Evolutionary conservation across 2,888 invertebrate genomes (phyloP).

Genomic region (Morpho helenor): DNA sequence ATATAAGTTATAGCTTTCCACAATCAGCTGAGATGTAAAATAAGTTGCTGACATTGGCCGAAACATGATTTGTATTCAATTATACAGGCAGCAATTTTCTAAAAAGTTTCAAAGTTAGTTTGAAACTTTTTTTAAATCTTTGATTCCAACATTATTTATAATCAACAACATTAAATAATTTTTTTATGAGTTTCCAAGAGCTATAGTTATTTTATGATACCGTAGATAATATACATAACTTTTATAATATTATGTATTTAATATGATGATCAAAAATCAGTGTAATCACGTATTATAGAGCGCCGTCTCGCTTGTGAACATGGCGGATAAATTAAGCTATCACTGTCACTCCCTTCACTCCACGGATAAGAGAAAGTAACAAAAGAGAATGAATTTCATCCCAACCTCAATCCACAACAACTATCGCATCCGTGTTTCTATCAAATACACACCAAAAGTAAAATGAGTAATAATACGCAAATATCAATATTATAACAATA

Average conservation of each 20-base stretch:
- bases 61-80: too few relatives aligned
- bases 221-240: constrained; percentile 5
- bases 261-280: constrained; percentile 37
- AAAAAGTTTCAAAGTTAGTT: background rate
- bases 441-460: constrained; percentile 8
- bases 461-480: constrained; percentile 1
- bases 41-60: too few relatives aligned
- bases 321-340: constrained; percentile 37
- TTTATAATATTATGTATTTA: constrained; percentile 22
- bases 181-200: background rate
- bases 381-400: constrained; percentile 71
- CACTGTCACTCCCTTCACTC: constrained; percentile 72
- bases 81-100: too few relatives aligned
- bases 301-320: constrained; percentile 52
- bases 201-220: background rate
- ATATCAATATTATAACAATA: constrained; percentile 30
- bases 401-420: constrained; percentile 54
- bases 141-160: background rate
- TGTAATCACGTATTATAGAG: constrained; percentile 50
- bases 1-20: too few relatives aligned
- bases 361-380: constrained; percentile 76
- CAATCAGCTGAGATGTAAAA: too few relatives aligned
- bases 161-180: background rate
- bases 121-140: background rate
- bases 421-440: constrained; percentile 38